Evolutionary conservation across 1,140 invertebrate species (phyloP).

Genomic region (Laupala kohalensis): DNA sequence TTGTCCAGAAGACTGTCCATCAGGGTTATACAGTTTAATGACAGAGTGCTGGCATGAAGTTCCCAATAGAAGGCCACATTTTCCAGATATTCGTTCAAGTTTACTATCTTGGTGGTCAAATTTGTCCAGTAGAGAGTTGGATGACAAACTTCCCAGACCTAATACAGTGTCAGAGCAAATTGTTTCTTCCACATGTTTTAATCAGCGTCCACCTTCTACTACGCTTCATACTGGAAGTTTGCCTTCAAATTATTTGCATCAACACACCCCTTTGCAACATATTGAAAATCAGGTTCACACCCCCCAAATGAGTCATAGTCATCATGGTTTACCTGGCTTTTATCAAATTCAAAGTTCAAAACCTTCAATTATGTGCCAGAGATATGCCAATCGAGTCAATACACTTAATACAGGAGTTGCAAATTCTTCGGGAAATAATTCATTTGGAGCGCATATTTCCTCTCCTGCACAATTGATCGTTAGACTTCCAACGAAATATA

Average conservation of each 20-base stretch:
- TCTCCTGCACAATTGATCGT: slow-evolving; percentile 14
- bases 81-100: slow-evolving; percentile 65
- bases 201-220: background rate
- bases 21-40: slow-evolving; percentile 84
- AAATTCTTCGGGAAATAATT: background rate
- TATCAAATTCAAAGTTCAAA: background rate
- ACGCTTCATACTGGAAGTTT: background rate
- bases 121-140: slow-evolving; percentile 20
- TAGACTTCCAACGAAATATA: slow-evolving; percentile 13
- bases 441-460: background rate
- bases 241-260: background rate
- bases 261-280: background rate
- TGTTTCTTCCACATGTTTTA: background rate
- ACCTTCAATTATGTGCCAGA: background rate
- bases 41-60: slow-evolving; percentile 95
- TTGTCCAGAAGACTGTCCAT: slow-evolving; percentile 82
- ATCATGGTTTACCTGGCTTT: background rate
- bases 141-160: background rate
- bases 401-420: background rate
- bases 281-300: background rate
- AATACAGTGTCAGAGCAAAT: background rate
- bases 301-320: background rate
- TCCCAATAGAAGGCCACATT: slow-evolving; percentile 76
- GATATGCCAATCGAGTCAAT: background rate
- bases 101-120: slow-evolving; percentile 53